Evolutionary conservation across 2,797 vertebrate species (phyloP).

Genomic region (Emydoidea blandingii): DNA sequence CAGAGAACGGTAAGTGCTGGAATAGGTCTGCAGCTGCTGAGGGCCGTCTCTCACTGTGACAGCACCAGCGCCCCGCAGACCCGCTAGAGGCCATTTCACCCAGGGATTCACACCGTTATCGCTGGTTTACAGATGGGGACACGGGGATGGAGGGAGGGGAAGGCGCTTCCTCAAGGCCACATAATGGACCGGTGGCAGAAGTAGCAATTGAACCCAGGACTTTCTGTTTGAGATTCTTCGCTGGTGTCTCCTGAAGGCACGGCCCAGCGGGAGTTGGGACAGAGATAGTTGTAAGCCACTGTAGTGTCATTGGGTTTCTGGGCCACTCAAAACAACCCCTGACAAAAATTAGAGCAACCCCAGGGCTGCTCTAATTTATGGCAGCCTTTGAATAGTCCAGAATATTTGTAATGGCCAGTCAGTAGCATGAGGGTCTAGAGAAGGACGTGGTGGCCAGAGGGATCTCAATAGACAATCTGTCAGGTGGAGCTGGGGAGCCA

Average conservation of each 20-base stretch:
- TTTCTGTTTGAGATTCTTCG: not conserved
- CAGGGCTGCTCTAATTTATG: not conserved
- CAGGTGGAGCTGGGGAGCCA: not conserved
- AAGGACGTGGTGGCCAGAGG: not conserved
- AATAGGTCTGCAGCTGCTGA: not conserved
- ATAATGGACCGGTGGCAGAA: not conserved
- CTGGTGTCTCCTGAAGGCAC: not conserved
- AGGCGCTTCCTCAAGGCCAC: not conserved
- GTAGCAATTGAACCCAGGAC: not conserved
- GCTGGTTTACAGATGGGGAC: not conserved
- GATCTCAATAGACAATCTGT: not conserved
- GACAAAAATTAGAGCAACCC: not conserved
- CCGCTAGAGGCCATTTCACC: not conserved
- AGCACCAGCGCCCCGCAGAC: not conserved
- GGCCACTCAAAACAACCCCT: not conserved
- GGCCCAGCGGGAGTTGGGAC: not conserved
- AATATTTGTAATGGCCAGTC: not conserved
- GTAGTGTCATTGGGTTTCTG: not conserved
- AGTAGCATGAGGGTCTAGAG: not conserved
- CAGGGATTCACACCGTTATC: not conserved
- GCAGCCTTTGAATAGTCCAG: not conserved
- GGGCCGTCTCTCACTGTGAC: not conserved
- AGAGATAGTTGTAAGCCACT: not conserved
- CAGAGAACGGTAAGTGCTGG: not conserved
- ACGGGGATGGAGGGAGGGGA: not conserved